These are phyloP conservation scores for Plecturocebus donacophilus DNA, from an alignment of 2,113 vertebrate genomes.

Conservation along the genomic window DNA sequence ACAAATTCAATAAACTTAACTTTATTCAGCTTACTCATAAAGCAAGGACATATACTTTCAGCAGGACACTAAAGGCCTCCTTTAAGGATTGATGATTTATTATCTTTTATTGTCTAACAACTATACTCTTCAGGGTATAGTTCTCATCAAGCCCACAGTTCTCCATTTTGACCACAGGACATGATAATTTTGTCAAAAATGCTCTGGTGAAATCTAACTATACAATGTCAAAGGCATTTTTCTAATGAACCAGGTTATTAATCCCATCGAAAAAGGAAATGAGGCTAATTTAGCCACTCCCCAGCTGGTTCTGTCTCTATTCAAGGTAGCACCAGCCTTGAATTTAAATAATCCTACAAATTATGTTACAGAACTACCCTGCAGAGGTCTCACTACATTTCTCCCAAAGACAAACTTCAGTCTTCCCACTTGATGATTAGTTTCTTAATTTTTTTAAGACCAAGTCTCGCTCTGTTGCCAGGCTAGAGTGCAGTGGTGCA, in stretches of 20 bases:
- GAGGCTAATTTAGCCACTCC: neutral
- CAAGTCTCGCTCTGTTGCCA: no score
- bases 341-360: slow-evolving; percentile 22
- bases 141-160: neutral
- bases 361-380: neutral
- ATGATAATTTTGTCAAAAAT: slow-evolving; percentile 22
- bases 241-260: neutral
- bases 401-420: slow-evolving; percentile 13
- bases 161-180: neutral
- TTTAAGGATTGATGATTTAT: neutral
- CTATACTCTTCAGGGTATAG: neutral
- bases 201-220: slow-evolving; percentile 16
- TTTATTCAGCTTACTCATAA: neutral
- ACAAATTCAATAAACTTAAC: slow-evolving; percentile 37
- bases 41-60: neutral
- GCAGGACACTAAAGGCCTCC: neutral
- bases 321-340: neutral
- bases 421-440: slow-evolving; percentile 11
- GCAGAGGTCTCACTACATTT: neutral
- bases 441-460: no score
- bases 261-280: slow-evolving; percentile 6
- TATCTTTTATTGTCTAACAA: neutral
- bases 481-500: no score
- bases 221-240: slow-evolving; percentile 7
- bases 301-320: neutral